Evolutionary conservation across 2,113 vertebrate genomes (phyloP), one percentile per base, ranked within the genome.

Genomic region (Oreochromis tanganicae): DNA sequence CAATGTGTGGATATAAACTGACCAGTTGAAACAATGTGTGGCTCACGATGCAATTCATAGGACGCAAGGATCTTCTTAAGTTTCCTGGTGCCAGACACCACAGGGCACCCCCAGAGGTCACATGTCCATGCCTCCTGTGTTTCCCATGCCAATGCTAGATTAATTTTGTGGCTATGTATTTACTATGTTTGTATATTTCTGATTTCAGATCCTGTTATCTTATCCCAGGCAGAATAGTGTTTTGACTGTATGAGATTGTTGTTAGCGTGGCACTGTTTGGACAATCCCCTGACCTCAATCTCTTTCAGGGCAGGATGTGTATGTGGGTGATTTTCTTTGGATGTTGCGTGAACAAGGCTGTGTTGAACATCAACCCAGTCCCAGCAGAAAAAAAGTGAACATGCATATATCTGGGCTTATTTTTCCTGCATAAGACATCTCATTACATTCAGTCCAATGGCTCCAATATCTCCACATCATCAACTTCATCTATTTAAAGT

Each of bases 241-340:
- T 61, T 54, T 66, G 36, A 68, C 29, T 55, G 34, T 66, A 12
- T 43, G 48, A 59, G 36, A 81, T 8, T 17, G 13, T 52, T 85
- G 56, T 71, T 86, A 83, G 81, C 85, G 78, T 73, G 50, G 66
- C 21, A 86, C 36, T 75, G 81, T 87, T 85, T 79, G 71, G 86
- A 85, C 85, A 88, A 84, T 88, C 63, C 79, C 13, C 63, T 93
- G 88, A 91, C 92, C 89, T 87, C 59, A 89, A 87, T 88, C 81
- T 90, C 36, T 73, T 36, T 75, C 3, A 32, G 80, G 56, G 8
- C 38, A 41, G n/a, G 12, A 82, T 83, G 50, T 29, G 43, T 82
- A 38, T 54, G 82, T 63, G 66, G 48, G 50, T 71, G 71, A 82
- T 27, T 78, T 55, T 84, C 61, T 78, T 59, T 54, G 43, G 52